Conservation (phyloP, 2,113 vertebrate species). For the Arizona elegans region DNA sequence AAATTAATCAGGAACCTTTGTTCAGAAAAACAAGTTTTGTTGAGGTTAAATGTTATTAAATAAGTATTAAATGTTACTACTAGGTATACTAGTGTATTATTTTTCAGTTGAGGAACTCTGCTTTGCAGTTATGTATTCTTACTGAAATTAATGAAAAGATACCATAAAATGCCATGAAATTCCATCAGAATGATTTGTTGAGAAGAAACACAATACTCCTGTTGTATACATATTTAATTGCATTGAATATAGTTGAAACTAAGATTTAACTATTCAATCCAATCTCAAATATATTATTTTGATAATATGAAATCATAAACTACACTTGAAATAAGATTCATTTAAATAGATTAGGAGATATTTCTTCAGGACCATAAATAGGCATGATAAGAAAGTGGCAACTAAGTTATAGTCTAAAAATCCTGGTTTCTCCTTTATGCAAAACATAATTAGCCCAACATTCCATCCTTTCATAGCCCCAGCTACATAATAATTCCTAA, state of each 20-base stretch:
- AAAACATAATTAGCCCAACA: neutral
- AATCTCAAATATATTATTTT: neutral
- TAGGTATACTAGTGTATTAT: neutral
- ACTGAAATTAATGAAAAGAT: neutral
- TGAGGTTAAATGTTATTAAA: neutral
- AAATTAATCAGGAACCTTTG: neutral
- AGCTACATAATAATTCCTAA: neutral
- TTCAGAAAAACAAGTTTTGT: neutral
- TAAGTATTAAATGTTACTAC: neutral
- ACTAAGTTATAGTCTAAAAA: neutral
- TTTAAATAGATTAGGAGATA: neutral
- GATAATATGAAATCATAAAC: neutral
- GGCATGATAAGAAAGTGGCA: neutral
- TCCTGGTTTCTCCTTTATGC: neutral
- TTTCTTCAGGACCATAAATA: neutral
- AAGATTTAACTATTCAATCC: neutral
- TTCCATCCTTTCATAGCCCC: neutral
- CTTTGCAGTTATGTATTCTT: neutral
- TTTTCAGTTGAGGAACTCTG: neutral
- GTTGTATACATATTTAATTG: neutral
- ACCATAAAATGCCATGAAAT: neutral
- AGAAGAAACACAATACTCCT: neutral
- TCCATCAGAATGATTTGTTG: neutral
- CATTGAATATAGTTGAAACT: neutral
- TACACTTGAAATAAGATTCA: neutral